Conservation (phyloP, 2,797 vertebrate genomes). For the Gallinago stenura region DNA sequence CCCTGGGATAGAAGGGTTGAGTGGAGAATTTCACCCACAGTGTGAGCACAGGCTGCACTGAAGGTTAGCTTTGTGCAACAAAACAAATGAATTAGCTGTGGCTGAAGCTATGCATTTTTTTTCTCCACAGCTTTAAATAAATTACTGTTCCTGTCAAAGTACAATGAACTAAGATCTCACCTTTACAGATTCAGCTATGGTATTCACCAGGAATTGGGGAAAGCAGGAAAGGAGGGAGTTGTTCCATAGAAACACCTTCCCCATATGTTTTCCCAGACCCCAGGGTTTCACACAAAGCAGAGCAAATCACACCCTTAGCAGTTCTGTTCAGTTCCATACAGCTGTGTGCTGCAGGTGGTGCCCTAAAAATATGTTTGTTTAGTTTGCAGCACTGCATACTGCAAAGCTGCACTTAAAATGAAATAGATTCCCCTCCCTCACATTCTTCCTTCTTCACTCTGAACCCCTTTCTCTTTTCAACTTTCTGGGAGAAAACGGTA, state of each 20-base stretch:
- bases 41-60: not conserved
- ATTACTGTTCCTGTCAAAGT: not conserved
- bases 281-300: conserved; percentile 59
- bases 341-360: conserved; percentile 70
- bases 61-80: not conserved
- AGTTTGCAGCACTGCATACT: conserved; percentile 57
- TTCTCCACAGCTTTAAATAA: not conserved
- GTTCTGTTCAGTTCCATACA: conserved; percentile 67
- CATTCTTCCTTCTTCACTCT: not conserved
- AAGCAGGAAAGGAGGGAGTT: not conserved
- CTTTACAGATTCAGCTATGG: not conserved
- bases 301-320: conserved; percentile 62
- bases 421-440: not conserved
- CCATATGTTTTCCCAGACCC: conserved; percentile 21
- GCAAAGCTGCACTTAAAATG: conserved; percentile 43
- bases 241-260: conserved; percentile 23
- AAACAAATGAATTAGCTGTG: not conserved
- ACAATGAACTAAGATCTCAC: not conserved
- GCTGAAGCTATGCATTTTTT: not conserved
- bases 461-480: not conserved
- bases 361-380: conserved; percentile 74
- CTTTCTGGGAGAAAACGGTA: not conserved
- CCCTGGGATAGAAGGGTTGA: not conserved
- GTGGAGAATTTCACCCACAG: not conserved
- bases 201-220: not conserved